These are phyloP conservation scores for Trichonephila inaurata DNA, from an alignment of 1,140 invertebrate genomes.

Conservation along the genomic window DNA sequence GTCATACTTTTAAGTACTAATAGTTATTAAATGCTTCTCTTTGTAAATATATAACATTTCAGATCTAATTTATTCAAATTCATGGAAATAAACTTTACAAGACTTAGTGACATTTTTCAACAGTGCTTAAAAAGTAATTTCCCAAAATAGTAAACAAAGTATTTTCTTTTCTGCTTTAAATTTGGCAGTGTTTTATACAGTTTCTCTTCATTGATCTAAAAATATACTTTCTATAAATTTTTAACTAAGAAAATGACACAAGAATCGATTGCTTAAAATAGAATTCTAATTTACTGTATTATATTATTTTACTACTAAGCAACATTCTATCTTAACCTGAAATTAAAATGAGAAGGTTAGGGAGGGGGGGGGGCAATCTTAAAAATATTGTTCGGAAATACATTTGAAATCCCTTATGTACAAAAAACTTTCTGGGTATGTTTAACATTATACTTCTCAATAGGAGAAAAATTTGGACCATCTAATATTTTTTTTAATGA, in stretches of 20 bases:
- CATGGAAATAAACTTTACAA: no score
- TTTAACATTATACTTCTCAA: not conserved
- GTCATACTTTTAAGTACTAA: not conserved
- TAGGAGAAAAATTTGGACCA: not conserved
- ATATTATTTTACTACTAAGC: not conserved
- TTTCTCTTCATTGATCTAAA: not conserved
- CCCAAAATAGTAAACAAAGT: not conserved
- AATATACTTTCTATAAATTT: not conserved
- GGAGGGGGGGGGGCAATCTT: not conserved
- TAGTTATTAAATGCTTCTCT: not conserved
- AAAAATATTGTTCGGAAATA: not conserved
- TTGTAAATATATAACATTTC: not conserved
- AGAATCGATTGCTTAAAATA: not conserved
- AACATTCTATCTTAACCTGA: not conserved
- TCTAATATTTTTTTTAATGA: constrained; percentile 7
- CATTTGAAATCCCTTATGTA: not conserved
- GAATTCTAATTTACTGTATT: not conserved
- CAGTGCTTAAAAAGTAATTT: not conserved
- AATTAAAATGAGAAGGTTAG: no score
- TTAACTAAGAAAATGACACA: not conserved
- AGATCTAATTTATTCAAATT: not conserved
- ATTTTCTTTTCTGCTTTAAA: not conserved
- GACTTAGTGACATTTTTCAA: not conserved
- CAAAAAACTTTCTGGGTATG: not conserved
- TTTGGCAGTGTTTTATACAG: not conserved